Percentiles rank a stretch among this genome's conserved stretches.
Evolutionary conservation across 2,797 vertebrate genomes (phyloP).

Genomic region (Rhinichthys osculus): DNA sequence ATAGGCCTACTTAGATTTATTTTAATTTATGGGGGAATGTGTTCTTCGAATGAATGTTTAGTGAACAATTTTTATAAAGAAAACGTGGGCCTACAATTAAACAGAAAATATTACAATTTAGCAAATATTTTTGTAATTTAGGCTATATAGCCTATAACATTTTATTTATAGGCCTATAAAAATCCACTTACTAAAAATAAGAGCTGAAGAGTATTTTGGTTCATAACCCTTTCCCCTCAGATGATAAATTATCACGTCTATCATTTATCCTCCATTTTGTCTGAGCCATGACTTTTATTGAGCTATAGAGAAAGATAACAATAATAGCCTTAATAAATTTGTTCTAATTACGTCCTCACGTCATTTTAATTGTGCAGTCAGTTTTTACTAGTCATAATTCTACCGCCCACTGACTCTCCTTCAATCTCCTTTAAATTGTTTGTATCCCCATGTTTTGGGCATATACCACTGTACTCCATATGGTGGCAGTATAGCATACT

Average conservation of each 20-base stretch:
- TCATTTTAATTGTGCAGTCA: not conserved
- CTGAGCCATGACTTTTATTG: not conserved
- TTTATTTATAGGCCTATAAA: not conserved
- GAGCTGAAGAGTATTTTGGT: not conserved
- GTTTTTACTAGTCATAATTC: not conserved
- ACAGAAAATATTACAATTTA: not conserved
- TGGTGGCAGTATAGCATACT: slow-evolving; percentile 36
- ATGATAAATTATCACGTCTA: not conserved
- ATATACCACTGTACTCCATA: not conserved
- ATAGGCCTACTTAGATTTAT: not conserved
- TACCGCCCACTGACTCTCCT: not conserved
- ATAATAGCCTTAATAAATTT: not conserved
- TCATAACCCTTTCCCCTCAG: not conserved
- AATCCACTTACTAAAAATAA: not conserved
- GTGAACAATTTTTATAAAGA: not conserved
- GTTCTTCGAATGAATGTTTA: not conserved
- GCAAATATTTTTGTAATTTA: not conserved
- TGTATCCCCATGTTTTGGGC: not conserved
- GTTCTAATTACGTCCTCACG: not conserved
- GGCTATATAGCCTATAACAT: too few species aligned
- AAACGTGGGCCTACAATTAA: not conserved
- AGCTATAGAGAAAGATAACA: not conserved
- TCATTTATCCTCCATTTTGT: not conserved
- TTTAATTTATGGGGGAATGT: not conserved
- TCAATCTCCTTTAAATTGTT: not conserved